Evolutionary conservation across 2,113 vertebrate genomes (phyloP).

Genomic region (Otolemur garnettii): DNA sequence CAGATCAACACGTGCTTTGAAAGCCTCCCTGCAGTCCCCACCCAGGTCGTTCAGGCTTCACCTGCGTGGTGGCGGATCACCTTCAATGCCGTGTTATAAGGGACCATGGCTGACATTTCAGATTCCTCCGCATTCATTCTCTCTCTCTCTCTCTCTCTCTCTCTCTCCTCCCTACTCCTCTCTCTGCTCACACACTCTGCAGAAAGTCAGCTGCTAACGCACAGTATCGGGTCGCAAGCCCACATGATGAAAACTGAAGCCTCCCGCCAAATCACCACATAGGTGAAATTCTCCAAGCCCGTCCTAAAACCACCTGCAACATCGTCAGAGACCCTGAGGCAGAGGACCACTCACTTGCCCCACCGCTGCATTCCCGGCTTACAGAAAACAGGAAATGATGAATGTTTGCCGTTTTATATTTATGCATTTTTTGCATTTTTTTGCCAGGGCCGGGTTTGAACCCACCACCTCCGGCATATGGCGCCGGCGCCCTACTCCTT

Average conservation of each 20-base stretch:
- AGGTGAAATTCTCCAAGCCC: fast-evolving
- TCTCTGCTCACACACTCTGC: too few species aligned
- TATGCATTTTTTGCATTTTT: too few species aligned
- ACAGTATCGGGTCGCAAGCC: neutral
- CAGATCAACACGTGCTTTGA: neutral
- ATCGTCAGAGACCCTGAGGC: fast-evolving
- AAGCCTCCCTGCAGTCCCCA: neutral
- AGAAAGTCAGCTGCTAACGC: neutral
- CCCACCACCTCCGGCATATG: too few species aligned
- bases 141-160: neutral
- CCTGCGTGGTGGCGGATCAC: fast-evolving
- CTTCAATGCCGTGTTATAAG: neutral
- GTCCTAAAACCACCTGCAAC: fast-evolving
- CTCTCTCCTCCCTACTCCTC: neutral
- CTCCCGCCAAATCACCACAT: fast-evolving
- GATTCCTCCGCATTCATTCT: neutral
- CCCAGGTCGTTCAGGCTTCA: fast-evolving
- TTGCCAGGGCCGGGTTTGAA: too few species aligned
- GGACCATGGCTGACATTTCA: neutral
- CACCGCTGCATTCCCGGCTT: neutral
- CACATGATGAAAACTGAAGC: neutral
- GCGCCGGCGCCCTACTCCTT: too few species aligned
- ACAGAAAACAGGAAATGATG: neutral
- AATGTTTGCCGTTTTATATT: neutral
- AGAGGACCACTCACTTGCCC: fast-evolving